Evolutionary conservation across 1,140 invertebrate species (phyloP).

Genomic region (Dufourea novaeangliae): DNA sequence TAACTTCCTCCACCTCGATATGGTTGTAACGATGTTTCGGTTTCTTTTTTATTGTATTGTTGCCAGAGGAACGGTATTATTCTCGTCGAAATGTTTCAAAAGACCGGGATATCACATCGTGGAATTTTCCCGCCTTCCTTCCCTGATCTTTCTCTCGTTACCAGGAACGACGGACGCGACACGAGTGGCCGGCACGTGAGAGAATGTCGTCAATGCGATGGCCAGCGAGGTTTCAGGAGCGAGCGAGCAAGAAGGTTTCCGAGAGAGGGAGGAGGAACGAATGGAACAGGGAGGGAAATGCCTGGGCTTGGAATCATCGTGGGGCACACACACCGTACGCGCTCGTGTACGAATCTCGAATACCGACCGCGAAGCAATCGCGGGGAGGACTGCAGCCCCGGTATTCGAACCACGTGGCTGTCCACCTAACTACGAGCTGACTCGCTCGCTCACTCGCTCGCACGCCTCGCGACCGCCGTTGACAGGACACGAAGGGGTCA

Average conservation of each 20-base stretch:
- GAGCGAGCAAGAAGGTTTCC: slow-evolving; percentile 17
- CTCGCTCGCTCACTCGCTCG: slow-evolving; percentile 53
- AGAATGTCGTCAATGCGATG: slow-evolving; percentile 77
- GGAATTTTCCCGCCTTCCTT: slow-evolving; percentile 38
- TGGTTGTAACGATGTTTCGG: no score
- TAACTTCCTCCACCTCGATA: no score
- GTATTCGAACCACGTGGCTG: slow-evolving; percentile 71
- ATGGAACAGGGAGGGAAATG: slow-evolving; percentile 54
- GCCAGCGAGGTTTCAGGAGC: slow-evolving; percentile 57
- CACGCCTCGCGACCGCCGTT: slow-evolving; percentile 51
- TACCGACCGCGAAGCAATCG: slow-evolving; percentile 58
- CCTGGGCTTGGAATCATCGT: slow-evolving; percentile 55
- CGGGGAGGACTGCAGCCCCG: slow-evolving; percentile 53
- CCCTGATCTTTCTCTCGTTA: slow-evolving; percentile 60
- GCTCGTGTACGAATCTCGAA: slow-evolving; percentile 66
- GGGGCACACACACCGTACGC: slow-evolving; percentile 54
- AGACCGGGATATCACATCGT: background rate
- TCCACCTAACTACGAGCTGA: slow-evolving; percentile 38
- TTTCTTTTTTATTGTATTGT: no score
- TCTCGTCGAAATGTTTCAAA: slow-evolving; percentile 14
- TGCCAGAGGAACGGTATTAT: no score
- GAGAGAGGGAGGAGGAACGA: slow-evolving; percentile 27
- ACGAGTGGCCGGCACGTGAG: slow-evolving; percentile 75
- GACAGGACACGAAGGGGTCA: slow-evolving; percentile 53
- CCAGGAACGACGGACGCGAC: slow-evolving; percentile 70